Evolutionary conservation across 1,140 invertebrate species (phyloP).

Genomic region (Diorhabda elongata): DNA sequence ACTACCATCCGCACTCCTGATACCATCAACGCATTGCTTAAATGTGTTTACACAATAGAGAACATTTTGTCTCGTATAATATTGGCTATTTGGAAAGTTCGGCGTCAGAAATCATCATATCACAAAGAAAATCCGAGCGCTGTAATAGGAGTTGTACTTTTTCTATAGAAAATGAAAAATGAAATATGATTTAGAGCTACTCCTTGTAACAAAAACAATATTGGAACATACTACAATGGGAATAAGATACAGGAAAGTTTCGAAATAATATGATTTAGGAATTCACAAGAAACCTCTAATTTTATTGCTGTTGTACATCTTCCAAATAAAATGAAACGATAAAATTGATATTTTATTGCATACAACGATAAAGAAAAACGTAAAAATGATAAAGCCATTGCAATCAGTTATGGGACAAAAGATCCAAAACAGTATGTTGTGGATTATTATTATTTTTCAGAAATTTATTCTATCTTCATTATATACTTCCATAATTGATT

Average conservation of each 20-base stretch:
- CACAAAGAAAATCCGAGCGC: not conserved
- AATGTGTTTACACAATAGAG: slow-evolving; percentile 10
- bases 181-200: not conserved
- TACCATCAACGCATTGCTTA: slow-evolving; percentile 4
- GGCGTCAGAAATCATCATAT: not conserved
- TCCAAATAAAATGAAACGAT: too few relatives aligned
- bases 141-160: slow-evolving; percentile 2
- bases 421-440: too few relatives aligned
- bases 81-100: not conserved
- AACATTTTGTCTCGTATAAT: slow-evolving; percentile 1
- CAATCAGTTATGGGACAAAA: too few relatives aligned
- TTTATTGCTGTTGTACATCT: not conserved
- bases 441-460: too few relatives aligned
- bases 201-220: not conserved
- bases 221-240: not conserved
- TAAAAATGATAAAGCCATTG: too few relatives aligned
- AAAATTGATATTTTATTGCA: too few relatives aligned
- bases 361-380: too few relatives aligned
- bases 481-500: too few relatives aligned
- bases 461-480: too few relatives aligned
- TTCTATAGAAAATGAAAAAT: not conserved
- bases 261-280: not conserved
- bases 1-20: not conserved
- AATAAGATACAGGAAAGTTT: slow-evolving; percentile 1
- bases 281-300: not conserved